Percentiles rank a stretch among this genome's conserved stretches.
phyloP scores from a whole-genome alignment of 2,113 vertebrate genomes.

The Lethenteron reissneri region DNA sequence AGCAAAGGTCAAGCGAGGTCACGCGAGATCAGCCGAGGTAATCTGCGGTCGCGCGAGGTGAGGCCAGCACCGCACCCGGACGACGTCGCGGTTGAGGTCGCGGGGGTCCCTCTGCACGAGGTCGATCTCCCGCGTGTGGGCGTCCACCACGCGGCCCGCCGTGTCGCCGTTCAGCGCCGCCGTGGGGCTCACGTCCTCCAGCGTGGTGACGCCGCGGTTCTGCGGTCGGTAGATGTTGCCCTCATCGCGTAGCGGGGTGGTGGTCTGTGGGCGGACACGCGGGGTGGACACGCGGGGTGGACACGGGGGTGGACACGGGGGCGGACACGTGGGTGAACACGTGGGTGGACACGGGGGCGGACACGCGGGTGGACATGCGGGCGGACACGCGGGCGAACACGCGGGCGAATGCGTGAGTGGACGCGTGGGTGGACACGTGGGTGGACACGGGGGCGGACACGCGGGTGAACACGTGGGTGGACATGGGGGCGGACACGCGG shows the following conservation, averaged over 20 bases:
- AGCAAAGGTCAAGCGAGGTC: no score
- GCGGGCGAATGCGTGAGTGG: background rate
- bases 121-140: slow-evolving; percentile 92
- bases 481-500: no score
- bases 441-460: background rate
- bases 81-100: slow-evolving; percentile 71
- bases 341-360: no score
- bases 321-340: no score
- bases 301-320: no score
- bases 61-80: slow-evolving; percentile 43
- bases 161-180: no score
- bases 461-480: no score
- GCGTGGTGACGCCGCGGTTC: slow-evolving; percentile 79
- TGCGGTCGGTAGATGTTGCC: slow-evolving; percentile 98
- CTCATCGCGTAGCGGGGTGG: slow-evolving; percentile 66
- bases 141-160: slow-evolving; percentile 26
- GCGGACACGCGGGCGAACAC: no score
- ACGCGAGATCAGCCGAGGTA: no score
- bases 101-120: slow-evolving; percentile 85
- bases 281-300: background rate
- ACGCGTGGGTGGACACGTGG: background rate
- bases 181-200: slow-evolving; percentile 38
- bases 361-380: no score
- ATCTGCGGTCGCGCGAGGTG: no score
- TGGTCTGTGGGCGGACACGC: background rate